phyloP scores from a whole-genome alignment of 2,888 invertebrate genomes.

The Acanthosepion esculentum region DNA sequence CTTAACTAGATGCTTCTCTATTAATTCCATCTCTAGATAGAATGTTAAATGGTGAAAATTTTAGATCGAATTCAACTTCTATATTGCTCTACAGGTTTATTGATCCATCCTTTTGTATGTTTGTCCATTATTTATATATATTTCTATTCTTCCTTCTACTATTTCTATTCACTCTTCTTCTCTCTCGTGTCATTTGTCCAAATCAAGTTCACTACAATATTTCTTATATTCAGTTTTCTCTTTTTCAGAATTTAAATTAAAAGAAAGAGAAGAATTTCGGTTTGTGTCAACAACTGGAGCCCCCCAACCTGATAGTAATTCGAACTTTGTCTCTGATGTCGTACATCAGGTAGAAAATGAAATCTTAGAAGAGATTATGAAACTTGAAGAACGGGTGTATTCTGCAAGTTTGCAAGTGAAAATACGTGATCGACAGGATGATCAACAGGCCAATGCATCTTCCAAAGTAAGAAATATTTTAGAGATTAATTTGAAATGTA shows the following conservation, averaged over 20 bases:
- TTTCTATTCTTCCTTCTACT: background rate
- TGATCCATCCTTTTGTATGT: too few species aligned
- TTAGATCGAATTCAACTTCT: too few species aligned
- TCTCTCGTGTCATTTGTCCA: background rate
- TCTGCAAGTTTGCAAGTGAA: slow-evolving; percentile 74
- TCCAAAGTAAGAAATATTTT: background rate
- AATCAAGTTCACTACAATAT: background rate
- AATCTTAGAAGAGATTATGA: slow-evolving; percentile 79
- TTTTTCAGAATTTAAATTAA: slow-evolving; percentile 40
- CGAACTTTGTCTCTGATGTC: slow-evolving; percentile 80
- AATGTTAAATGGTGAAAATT: too few species aligned
- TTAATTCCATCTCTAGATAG: too few species aligned
- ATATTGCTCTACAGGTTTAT: too few species aligned
- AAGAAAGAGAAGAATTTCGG: slow-evolving; percentile 12
- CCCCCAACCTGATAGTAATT: slow-evolving; percentile 66
- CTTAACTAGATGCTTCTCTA: too few species aligned
- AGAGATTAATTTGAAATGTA: background rate
- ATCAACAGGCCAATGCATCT: background rate
- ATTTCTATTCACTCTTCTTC: background rate
- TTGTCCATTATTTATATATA: too few species aligned
- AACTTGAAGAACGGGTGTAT: slow-evolving; percentile 72
- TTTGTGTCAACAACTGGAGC: slow-evolving; percentile 54
- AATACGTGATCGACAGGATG: slow-evolving; percentile 48
- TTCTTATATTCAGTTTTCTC: background rate
- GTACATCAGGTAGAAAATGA: slow-evolving; percentile 88